A percentile compares a stretch with the other conserved stretches of the same genome.
Conservation (phyloP, 2,113 vertebrate genomes). For the Melanerpes aurifrons region DNA sequence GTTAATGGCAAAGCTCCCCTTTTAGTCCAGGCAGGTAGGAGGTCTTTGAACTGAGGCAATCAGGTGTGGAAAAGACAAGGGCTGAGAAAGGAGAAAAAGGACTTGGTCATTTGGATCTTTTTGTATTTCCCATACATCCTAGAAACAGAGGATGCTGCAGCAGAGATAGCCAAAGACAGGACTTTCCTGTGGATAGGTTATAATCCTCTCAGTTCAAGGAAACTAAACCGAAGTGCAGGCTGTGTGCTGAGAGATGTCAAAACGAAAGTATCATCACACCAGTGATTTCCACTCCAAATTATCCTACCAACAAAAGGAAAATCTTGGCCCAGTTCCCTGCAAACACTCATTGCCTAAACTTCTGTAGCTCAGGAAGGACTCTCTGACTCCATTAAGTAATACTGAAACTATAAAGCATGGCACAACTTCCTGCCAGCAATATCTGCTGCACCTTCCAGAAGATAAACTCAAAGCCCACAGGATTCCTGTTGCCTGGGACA, state of each 20-base stretch:
- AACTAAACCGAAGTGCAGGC: not conserved
- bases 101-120: not conserved
- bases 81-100: not conserved
- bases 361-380: not conserved
- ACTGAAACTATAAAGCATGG: not conserved
- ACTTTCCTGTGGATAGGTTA: not conserved
- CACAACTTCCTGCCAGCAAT: not conserved
- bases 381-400: not conserved
- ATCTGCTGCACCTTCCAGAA: not conserved
- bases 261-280: not conserved
- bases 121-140: not conserved
- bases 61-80: not conserved
- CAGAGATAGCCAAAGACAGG: not conserved
- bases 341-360: not conserved
- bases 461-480: not conserved
- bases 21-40: not conserved
- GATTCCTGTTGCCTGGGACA: not conserved
- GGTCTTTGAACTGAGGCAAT: not conserved
- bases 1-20: slow-evolving; percentile 22
- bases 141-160: not conserved
- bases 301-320: not conserved
- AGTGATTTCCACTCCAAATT: not conserved
- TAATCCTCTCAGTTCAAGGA: not conserved
- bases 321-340: not conserved
- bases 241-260: not conserved